A percentile compares a stretch with the other conserved stretches of the same genome.
Evolutionary conservation across 2,113 vertebrate genomes (phyloP).

Genomic region (Ptychochromis oligacanthus): DNA sequence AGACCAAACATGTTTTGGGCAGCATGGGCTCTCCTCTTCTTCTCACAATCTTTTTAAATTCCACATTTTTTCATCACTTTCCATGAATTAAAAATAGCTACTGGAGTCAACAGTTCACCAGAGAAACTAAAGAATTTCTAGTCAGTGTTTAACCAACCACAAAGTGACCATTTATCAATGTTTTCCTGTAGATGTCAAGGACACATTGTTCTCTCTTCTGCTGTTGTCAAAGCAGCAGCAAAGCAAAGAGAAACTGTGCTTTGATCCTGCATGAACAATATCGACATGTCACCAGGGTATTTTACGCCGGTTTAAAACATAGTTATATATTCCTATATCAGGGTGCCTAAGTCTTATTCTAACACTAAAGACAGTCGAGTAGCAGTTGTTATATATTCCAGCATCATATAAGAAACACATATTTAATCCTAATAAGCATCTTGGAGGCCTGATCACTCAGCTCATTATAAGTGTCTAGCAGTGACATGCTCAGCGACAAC

Average conservation of each 20-base stretch:
- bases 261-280: background rate
- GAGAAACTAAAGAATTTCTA: background rate
- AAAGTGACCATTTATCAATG: background rate
- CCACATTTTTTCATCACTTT: no score
- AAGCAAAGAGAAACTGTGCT: constrained; percentile 31
- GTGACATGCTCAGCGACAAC: background rate
- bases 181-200: constrained; percentile 11
- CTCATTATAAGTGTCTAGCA: background rate
- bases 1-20: background rate
- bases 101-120: background rate
- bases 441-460: background rate
- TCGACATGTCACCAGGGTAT: background rate
- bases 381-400: background rate
- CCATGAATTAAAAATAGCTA: background rate
- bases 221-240: background rate
- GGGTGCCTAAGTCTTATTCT: background rate
- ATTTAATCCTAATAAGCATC: background rate
- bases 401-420: background rate
- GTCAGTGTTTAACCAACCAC: background rate
- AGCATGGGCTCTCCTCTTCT: rapidly evolving
- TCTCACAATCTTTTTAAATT: background rate
- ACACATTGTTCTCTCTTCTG: constrained; percentile 12
- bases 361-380: no score
- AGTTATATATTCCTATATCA: background rate
- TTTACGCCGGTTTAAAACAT: background rate